Percentiles rank a stretch among this genome's conserved stretches.
Evolutionary conservation across 1,140 invertebrate genomes (phyloP).

Genomic region (Trissolcus basalis): DNA sequence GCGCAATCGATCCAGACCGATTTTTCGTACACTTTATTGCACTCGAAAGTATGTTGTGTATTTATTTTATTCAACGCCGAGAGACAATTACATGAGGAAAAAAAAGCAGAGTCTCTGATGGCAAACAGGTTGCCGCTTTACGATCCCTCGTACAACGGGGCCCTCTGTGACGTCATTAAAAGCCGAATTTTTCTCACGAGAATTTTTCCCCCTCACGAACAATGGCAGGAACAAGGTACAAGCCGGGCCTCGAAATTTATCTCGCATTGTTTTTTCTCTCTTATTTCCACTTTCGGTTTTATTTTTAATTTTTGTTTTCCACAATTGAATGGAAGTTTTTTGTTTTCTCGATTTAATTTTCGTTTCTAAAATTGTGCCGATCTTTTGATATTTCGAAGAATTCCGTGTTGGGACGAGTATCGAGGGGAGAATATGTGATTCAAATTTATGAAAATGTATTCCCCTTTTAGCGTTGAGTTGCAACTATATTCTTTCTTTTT

Average conservation of each 20-base stretch:
- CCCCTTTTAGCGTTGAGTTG: no score
- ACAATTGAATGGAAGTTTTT: no score
- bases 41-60: neutral
- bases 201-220: conserved; percentile 9
- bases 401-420: no score
- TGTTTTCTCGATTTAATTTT: neutral
- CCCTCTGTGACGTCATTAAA: conserved; percentile 29
- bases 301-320: no score
- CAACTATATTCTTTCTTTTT: no score
- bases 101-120: conserved; percentile 11
- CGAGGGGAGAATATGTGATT: no score
- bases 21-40: conserved; percentile 8
- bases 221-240: conserved; percentile 3
- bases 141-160: conserved; percentile 15
- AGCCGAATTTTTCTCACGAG: conserved; percentile 42
- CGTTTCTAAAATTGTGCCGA: no score
- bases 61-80: neutral
- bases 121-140: conserved; percentile 28
- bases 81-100: conserved; percentile 10
- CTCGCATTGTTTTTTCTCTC: conserved; percentile 12
- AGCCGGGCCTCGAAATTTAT: conserved; percentile 10
- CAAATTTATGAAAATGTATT: no score
- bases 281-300: neutral
- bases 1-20: conserved; percentile 6
- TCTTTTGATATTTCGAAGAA: no score